Conservation (phyloP, 2,797 vertebrate species). For the Enteromius anoplus region DNA sequence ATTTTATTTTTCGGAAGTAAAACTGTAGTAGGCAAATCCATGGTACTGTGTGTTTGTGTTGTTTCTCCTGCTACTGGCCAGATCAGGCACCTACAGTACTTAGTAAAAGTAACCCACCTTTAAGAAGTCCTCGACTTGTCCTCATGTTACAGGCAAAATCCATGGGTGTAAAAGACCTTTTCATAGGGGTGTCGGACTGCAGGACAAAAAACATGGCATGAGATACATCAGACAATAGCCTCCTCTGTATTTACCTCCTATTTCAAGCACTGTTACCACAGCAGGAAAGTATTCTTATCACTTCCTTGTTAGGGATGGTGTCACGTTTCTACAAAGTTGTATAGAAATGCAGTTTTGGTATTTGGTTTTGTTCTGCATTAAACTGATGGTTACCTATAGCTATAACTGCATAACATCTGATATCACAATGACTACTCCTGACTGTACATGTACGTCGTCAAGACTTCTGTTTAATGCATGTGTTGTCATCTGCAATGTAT, state of each 20-base stretch:
- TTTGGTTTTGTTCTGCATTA: not conserved
- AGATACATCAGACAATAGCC: slow-evolving; percentile 16
- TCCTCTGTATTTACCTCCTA: not conserved
- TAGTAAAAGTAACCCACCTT: slow-evolving; percentile 65
- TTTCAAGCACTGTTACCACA: slow-evolving; percentile 1
- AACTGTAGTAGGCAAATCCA: not conserved
- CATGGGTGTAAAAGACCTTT: slow-evolving; percentile 73
- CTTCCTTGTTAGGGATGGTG: not conserved
- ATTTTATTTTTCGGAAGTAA: too few relatives aligned
- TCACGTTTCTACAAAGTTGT: not conserved
- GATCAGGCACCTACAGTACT: slow-evolving; percentile 25
- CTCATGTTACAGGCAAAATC: slow-evolving; percentile 73
- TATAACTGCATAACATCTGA: slow-evolving; percentile 8
- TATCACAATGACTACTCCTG: not conserved
- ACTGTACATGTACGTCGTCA: not conserved
- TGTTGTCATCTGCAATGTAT: not conserved
- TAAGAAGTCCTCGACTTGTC: slow-evolving; percentile 69
- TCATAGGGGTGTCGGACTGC: slow-evolving; percentile 75
- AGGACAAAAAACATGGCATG: slow-evolving; percentile 32
- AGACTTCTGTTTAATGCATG: not conserved
- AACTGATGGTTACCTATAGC: slow-evolving; percentile 2
- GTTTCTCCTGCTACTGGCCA: not conserved
- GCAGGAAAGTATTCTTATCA: slow-evolving; percentile 16
- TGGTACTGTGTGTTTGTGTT: not conserved
- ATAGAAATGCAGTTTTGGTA: slow-evolving; percentile 11